Evolutionary conservation across 1,140 invertebrate species (phyloP), one percentile per base, ranked within the genome.

Genomic region (Hyles euphorbiae): DNA sequence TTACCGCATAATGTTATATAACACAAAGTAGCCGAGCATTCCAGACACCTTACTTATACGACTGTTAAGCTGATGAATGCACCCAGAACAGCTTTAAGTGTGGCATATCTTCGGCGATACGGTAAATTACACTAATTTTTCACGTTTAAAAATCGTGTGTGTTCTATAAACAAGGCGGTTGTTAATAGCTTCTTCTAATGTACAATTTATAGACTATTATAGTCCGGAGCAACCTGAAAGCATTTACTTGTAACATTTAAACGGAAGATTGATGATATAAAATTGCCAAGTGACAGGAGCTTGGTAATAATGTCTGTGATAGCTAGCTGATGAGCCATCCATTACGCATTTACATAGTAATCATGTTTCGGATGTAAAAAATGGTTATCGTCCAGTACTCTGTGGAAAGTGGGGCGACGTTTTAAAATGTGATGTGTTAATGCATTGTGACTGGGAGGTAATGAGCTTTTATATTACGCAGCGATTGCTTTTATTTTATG

Each of bases 241-340:
- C 75, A 67, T 83, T 83, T 83, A 66, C 82, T 74, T 80, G 78
- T 80, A 80, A 61, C 74, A 75, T 83, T 81, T 81, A 74, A 78
- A 70, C 69, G 59, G 59, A 82, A 81, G 81, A 82, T 81, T 78
- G 80, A 83, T 85, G 80, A 70, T 68, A 70, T 69, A 63, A 76
- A 74, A 76, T 74, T 71, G 65, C 73, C 66, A 65, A 55, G 66
- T 70, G 73, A 71, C 71, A 70, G 67, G 57, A 60, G 63, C 63
- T 60, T 63, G 67, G 67, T 73, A 74, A 74, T 78, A 72, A 69
- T 70, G 69, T 71, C 73, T 47, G 55, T 53, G 70, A 79, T 75
- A 78, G 50, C 61, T 55, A 63, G 61, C 44, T 65, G 76, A 81
- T 82, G 77, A 79, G 48, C 73, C 58, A 78, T 81, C 69, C 70